Conservation (phyloP, 1,140 invertebrate genomes). For the Trachelipus rathkii region DNA sequence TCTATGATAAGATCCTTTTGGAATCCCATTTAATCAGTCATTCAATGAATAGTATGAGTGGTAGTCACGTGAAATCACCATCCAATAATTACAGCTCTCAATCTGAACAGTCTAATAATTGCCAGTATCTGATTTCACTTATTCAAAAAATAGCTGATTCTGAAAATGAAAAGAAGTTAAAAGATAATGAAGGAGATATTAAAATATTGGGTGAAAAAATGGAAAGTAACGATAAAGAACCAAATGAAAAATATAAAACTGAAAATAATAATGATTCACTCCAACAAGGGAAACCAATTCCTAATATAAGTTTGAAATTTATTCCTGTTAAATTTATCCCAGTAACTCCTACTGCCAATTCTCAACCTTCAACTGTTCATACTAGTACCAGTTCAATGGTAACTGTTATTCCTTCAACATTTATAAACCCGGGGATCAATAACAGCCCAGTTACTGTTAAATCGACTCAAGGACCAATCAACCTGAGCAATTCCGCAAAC, state of each 20-base stretch:
- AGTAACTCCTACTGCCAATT: background rate
- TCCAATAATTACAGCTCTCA: background rate
- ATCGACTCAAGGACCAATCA: too few relatives aligned
- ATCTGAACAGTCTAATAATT: background rate
- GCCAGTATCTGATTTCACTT: background rate
- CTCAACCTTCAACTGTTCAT: too few relatives aligned
- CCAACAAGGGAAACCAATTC: background rate
- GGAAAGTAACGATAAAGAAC: too few relatives aligned
- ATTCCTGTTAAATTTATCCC: background rate
- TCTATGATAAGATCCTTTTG: conserved; percentile 39
- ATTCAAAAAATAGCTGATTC: background rate
- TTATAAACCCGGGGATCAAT: too few relatives aligned
- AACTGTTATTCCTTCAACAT: too few relatives aligned
- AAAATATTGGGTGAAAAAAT: too few relatives aligned
- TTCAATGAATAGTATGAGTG: background rate
- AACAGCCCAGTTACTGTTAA: too few relatives aligned
- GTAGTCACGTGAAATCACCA: background rate
- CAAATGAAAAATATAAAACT: too few relatives aligned
- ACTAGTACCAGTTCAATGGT: too few relatives aligned
- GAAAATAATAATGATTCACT: too few relatives aligned
- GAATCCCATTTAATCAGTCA: conserved; percentile 41
- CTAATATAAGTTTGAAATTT: conserved; percentile 6
- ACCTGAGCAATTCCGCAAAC: too few relatives aligned
- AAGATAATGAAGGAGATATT: too few relatives aligned
- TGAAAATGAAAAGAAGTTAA: background rate